Evolutionary conservation across 2,888 invertebrate species (phyloP), one percentile per base, ranked within the genome.

Genomic region (Caenorhabditis uteleia): DNA sequence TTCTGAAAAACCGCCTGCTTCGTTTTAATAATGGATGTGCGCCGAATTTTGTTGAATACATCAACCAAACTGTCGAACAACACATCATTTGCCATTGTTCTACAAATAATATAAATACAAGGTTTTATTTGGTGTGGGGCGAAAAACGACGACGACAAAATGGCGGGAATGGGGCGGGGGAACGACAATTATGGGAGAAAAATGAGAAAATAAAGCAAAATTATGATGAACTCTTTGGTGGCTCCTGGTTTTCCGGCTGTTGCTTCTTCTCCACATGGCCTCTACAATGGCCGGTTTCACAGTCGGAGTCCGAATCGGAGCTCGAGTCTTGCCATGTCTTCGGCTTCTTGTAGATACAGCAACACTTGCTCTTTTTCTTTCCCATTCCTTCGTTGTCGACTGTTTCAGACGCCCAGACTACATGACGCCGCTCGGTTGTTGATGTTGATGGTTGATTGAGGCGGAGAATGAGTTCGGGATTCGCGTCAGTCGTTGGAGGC

Each of bases 311-410:
- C 12, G 45, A 45, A 34, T 77, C 75, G 3, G 71, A 68, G 40
- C 67, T 61, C 10, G 69, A 66, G 31, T 78, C 66, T 23, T 80
- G 70, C 80, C 80, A 80, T 12, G 70, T 73, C 44, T 77, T 75
- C 27, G 71, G 71, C 47, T 80, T 80, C 57, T 79, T 79, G 57
- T 77, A 80, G 49, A 80, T 77, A 47, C 80, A 80, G 47, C 80
- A 80, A 54, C 80, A 80, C 51, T 80, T 80, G 59, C 80, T 80
- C 59, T 79, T 80, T 55, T 78, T 77, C 55, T 77, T 77, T 36
- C 73, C 77, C 69, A 78, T 49, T 27, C 65, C 59, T 57, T 79
- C 80, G 48, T 80, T 80, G 57, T 80, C 79, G 6, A 80, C 79
- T 8, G 74, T 74, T 33, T 71, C 74, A 5, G 70, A 62, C 14